Percentiles rank a stretch among this genome's conserved stretches.
Conservation (phyloP, 1,140 invertebrate species). For the Musca domestica region DNA sequence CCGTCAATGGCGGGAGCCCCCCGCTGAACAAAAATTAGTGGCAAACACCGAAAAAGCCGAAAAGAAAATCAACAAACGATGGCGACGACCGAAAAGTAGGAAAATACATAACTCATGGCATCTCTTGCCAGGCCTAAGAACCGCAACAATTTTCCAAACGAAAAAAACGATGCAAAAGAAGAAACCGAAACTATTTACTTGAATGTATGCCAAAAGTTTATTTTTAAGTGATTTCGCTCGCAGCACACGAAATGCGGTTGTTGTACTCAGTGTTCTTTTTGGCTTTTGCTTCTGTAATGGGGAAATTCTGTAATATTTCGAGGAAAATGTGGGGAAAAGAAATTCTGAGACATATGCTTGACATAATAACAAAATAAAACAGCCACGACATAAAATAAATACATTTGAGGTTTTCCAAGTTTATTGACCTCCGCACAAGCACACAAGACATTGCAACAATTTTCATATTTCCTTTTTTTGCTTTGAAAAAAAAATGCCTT, state of each 20-base stretch:
- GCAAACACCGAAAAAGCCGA: neutral
- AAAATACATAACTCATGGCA: neutral
- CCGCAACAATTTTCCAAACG: neutral
- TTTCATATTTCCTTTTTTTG: neutral
- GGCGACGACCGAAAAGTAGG: neutral
- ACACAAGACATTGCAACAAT: neutral
- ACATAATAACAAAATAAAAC: neutral
- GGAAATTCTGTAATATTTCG: constrained; percentile 3
- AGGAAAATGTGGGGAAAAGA: neutral
- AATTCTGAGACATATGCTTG: neutral
- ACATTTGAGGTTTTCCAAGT: neutral
- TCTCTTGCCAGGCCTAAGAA: neutral
- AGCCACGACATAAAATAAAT: neutral
- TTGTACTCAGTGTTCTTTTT: neutral
- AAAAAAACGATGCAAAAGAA: neutral
- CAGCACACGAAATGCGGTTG: too few species aligned
- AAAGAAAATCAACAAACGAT: neutral
- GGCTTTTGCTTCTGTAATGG: too few species aligned
- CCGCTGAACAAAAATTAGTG: neutral
- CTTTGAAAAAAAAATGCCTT: too few species aligned
- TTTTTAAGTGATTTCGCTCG: constrained; percentile 12
- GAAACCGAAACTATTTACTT: constrained; percentile 4
- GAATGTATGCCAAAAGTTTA: constrained; percentile 22
- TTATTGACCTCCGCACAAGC: constrained; percentile 4
- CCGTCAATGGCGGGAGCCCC: too few species aligned